A percentile compares a stretch with the other conserved stretches of the same genome.
Conservation (phyloP, 2,113 vertebrate species). For the Shinisaurus crocodilurus region DNA sequence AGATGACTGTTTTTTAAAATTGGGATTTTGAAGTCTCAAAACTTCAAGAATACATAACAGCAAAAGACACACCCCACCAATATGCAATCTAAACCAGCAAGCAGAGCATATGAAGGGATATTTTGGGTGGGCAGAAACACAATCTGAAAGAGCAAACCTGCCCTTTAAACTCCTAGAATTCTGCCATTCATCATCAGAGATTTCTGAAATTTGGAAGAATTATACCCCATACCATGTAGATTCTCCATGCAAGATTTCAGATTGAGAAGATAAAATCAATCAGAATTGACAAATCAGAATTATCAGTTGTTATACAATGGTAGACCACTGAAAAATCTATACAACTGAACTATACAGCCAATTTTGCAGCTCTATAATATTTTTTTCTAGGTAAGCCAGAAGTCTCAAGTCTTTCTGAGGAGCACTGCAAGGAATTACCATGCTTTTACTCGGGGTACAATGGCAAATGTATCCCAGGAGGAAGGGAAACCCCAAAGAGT, state of each 20-base stretch:
- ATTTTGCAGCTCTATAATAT: not conserved
- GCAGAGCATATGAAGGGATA: not conserved
- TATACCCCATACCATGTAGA: not conserved
- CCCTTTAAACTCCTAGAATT: not conserved
- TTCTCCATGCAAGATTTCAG: not conserved
- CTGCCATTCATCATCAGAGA: no score
- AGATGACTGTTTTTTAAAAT: not conserved
- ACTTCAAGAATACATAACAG: not conserved
- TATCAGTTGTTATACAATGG: not conserved
- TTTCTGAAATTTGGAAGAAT: no score
- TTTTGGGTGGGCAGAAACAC: not conserved
- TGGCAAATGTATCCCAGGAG: not conserved
- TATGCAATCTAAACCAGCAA: not conserved
- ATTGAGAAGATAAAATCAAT: not conserved
- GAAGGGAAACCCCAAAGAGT: not conserved
- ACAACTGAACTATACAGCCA: not conserved
- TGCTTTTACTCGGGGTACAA: not conserved
- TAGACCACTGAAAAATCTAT: not conserved
- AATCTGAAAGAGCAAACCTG: not conserved
- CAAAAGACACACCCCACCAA: not conserved
- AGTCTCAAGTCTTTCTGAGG: not conserved
- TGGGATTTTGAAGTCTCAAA: not conserved
- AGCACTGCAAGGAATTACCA: not conserved
- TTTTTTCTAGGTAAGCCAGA: not conserved
- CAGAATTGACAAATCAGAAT: not conserved